Evolutionary conservation across 2,797 vertebrate species (phyloP), one percentile per base, ranked within the genome.

Genomic region (Lycodopsis pacificus): DNA sequence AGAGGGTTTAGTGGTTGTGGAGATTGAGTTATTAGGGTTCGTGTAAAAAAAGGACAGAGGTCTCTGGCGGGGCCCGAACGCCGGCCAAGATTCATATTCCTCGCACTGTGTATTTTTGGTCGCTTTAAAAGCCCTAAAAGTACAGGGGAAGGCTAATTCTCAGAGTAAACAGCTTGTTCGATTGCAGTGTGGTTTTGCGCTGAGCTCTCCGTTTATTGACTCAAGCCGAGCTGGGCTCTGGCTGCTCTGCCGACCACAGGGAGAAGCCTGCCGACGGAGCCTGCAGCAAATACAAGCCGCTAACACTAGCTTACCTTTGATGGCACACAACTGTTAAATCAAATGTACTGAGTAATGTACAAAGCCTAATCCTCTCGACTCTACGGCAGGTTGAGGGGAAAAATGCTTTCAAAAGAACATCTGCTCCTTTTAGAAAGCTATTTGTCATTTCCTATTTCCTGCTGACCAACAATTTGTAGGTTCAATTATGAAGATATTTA

Each of bases 81-180:
- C 70, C 20, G 44, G 83, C 90, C 89, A 88, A 89, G 76, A 91
- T 84, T 88, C 87, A 91, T 88, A 89, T 91, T 89, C 82, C 85
- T 87, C 6, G 53, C 74, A 80, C 83, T 86, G 88, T 88, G 85
- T 90, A 88, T 90, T 89, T 93, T 87, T 91, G 90, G 88, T 90
- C 7, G 77, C 85, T 86, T 88, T 90, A 90, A 92, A 91, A 92
- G 87, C 85, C 89, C 86, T 82, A 36, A 89, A 93, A 92, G 86
- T 93, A 92, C 73, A 87, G 86, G 88, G 89, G 88, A 89, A 80
- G 86, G 84, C 89, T 90, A 91, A 93, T 93, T 94, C 86, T 88
- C 82, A 83, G 91, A 85, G 91, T 90, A 93, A 93, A 93, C 86
- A 91, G 89, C 89, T 92, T 91, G 91, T 91, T 91, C 86, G 86